Base-by-base conservation (phyloP, 2,113 vertebrate genomes). In the Todiramphus saurophagus region DNA sequence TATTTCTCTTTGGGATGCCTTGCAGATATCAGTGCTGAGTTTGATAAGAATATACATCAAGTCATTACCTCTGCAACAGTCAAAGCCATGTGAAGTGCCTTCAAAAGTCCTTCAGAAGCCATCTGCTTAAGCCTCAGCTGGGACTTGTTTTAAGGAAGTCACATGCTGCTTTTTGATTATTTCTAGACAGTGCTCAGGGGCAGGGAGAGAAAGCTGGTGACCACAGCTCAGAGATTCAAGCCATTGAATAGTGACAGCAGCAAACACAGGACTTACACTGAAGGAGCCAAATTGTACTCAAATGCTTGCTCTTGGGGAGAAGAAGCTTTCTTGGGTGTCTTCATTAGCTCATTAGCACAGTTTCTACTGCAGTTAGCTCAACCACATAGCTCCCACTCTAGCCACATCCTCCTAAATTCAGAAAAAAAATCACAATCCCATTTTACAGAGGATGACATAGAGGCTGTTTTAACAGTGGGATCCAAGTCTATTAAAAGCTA, bases 401-500 rank as follows among this genome's bases (percentile, higher is more conserved):
- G 63, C 89, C 81, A 72, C 77, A 75, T 90, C 60, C 83, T 90
- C 68, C 50, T 13, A 35, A 89, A 8, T 80, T 73, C 83, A 78
- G 91, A 58, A 87, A 94, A 93, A 93, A 69, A 35, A 67, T 69
- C 33, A 4, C 86, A 82, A 44, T 78, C 50, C 72, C 64, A 11
- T 91, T 95, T 96, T 62, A 56, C 30, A 64, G 64, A 60, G 30
- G 39, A 69, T 51, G 64, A 75, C 50, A 11, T 3, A 16, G 67
- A 62, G 23, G 18, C 43, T 50, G 39, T 81, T 89, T 68, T 18
- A 83, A 41, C 48, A 81, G 79, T 33, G 76, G 75, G 46, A 87
- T 90, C 64, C 59, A 89, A 86, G 51, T 64, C 84, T 78, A 75
- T 89, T 72, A 95, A 82, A 89, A 89, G 39, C 39, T 70, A 81